phyloP scores from a whole-genome alignment of 2,113 vertebrate species.

The Ramphastos sulfuratus region DNA sequence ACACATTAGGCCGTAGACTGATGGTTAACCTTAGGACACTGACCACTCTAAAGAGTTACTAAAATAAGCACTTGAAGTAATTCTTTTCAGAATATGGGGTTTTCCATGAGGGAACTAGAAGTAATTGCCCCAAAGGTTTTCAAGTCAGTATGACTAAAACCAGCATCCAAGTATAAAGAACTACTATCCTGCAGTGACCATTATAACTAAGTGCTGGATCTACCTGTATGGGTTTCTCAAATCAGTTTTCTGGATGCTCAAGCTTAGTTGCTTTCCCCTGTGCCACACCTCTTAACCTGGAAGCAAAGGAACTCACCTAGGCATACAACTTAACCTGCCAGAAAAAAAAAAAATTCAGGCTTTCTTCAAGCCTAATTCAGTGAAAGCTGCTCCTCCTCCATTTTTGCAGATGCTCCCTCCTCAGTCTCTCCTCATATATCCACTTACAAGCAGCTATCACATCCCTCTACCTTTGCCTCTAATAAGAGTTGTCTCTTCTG shows the following conservation, averaged over 20 bases:
- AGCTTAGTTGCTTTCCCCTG: neutral
- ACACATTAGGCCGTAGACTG: neutral
- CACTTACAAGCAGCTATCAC: neutral
- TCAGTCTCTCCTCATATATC: neutral
- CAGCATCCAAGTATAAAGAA: neutral
- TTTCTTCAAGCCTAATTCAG: neutral
- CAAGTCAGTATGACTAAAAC: neutral
- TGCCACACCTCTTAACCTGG: neutral
- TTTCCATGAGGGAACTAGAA: neutral
- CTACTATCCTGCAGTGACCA: neutral
- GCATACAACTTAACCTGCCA: neutral
- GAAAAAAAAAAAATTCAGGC: neutral
- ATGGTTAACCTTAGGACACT: neutral
- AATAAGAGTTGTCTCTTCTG: neutral
- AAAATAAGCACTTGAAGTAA: neutral
- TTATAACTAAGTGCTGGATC: accelerated
- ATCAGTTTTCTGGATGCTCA: neutral
- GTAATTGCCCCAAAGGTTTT: neutral
- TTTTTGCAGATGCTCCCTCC: neutral
- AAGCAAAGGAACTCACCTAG: neutral
- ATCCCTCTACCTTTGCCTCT: neutral
- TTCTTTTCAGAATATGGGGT: neutral
- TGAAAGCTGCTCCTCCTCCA: neutral
- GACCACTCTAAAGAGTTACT: neutral
- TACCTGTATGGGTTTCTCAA: neutral